These are phyloP conservation scores for Cheilosia soror DNA, from an alignment of 2,888 invertebrate species.

Conservation along the genomic window DNA sequence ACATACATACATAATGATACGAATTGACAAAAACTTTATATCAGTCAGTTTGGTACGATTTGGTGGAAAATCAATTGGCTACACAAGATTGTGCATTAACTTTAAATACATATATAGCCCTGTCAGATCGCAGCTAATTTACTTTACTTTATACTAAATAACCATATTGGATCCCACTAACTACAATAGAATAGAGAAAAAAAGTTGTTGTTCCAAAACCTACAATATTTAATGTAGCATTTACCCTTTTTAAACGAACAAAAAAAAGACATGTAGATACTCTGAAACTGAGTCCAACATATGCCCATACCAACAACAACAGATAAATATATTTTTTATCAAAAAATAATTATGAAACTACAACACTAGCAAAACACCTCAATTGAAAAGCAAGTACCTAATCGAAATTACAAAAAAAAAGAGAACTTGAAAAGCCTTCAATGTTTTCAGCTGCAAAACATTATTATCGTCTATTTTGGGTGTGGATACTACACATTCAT, in stretches of 20 bases:
- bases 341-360: slow-evolving; percentile 58
- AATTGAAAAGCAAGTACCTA: slow-evolving; percentile 31
- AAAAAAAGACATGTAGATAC: not conserved
- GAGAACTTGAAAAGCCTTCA: slow-evolving; percentile 42
- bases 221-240: not conserved
- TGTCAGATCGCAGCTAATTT: no score
- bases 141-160: no score
- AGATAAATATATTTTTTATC: slow-evolving; percentile 46
- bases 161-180: not conserved
- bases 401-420: slow-evolving; percentile 26
- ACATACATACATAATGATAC: no score
- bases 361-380: slow-evolving; percentile 28
- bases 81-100: no score
- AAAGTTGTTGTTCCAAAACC: not conserved
- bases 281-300: not conserved
- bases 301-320: slow-evolving; percentile 1
- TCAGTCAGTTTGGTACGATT: no score
- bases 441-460: slow-evolving; percentile 64
- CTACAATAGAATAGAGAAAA: not conserved
- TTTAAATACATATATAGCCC: no score
- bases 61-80: no score
- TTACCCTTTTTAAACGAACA: slow-evolving; percentile 2
- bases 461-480: slow-evolving; percentile 72
- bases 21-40: no score
- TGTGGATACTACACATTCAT: slow-evolving; percentile 70